Base-by-base conservation (phyloP, 2,888 invertebrate genomes). In the Mamestra brassicae region DNA sequence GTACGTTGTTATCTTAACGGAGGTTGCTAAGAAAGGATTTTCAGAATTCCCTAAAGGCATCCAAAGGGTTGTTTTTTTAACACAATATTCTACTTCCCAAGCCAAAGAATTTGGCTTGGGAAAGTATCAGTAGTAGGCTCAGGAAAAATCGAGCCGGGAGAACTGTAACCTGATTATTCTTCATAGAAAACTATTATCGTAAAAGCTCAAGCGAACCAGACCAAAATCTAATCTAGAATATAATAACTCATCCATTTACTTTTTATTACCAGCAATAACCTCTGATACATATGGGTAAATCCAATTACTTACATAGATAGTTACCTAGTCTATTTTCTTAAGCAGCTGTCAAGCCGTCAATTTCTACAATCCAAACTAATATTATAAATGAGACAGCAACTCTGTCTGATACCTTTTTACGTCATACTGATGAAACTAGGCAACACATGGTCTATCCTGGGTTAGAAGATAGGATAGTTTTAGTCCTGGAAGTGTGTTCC, bases 181-280 rank as follows among this genome's bases (percentile, higher is more conserved):
- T 47, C 38, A 42, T 65, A 57, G 13, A 52, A 79, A 68, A 68
- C 80, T 71, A 68, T 67, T 64, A 76, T 63, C 57, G n/a, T 80
- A 76, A 80, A 80, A 80, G 66, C 71, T 64, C n/a, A 57, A 57
- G 71, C 75, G 71, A 67, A 63, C 55, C 60, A 71, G 26, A 50
- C 63, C 68, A 57, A 52, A 62, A 79, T 58, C 74, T 58, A 79
- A 79, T 79, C 65, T 58, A 66, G 57, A 70, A 60, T 47, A 64
- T 75, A 74, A 80, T 79, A 75, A 71, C 80, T 71, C 45, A 64
- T 71, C 80, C 58, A 71, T 71, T 80, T 66, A 66, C 17, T 67
- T 63, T 74, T 75, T 80, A 75, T 80, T 75, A 80, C 66, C 61
- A 52, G n/a, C 36, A 79, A 74, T 68, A 79, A 74, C n/a, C 58